Conservation (phyloP, 2,888 invertebrate genomes). For the Apeira syringaria region DNA sequence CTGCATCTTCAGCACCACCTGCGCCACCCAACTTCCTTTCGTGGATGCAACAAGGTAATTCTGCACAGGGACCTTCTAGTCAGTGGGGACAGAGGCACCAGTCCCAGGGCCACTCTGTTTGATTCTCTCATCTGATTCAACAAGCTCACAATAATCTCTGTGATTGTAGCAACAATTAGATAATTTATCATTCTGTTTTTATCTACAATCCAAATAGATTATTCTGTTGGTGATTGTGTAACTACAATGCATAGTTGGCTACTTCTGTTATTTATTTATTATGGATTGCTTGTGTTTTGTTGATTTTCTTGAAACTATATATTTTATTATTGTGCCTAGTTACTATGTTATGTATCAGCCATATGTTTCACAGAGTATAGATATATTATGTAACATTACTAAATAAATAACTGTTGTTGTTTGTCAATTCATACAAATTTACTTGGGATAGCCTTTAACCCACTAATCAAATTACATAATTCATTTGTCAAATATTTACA, state of each 20-base stretch:
- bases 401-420: conserved; percentile 42
- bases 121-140: conserved; percentile 68
- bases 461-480: conserved; percentile 11
- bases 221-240: conserved; percentile 67
- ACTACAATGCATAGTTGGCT: conserved; percentile 59
- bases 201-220: conserved; percentile 68
- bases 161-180: conserved; percentile 83
- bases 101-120: conserved; percentile 81
- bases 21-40: conserved; percentile 86
- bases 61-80: conserved; percentile 82
- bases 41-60: conserved; percentile 89
- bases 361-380: conserved; percentile 40
- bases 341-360: conserved; percentile 52
- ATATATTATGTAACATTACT: conserved; percentile 37
- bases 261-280: conserved; percentile 80
- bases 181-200: conserved; percentile 74
- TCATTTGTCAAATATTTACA: conserved; percentile 1
- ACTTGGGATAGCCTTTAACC: conserved; percentile 31
- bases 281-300: conserved; percentile 77
- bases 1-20: conserved; percentile 72
- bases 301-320: conserved; percentile 66
- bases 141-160: conserved; percentile 82
- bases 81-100: conserved; percentile 81
- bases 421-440: conserved; percentile 42
- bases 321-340: conserved; percentile 41